Evolutionary conservation across 2,797 vertebrate species (phyloP).

Genomic region (Anguilla anguilla): DNA sequence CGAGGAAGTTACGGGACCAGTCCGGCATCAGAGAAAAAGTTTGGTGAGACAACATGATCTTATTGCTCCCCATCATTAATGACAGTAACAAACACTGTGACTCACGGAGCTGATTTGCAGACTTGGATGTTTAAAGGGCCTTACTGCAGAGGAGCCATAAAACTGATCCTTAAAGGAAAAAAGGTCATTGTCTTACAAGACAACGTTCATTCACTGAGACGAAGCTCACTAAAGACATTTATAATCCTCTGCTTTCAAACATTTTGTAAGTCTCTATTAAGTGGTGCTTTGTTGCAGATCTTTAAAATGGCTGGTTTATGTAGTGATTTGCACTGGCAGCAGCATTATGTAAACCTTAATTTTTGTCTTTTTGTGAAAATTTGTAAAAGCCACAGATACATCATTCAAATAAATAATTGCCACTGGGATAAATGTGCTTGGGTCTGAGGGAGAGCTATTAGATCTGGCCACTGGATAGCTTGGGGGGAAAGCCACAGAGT

Average conservation of each 20-base stretch:
- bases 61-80: conserved; percentile 17
- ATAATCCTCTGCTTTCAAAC: background rate
- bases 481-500: too few species aligned
- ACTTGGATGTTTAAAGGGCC: background rate
- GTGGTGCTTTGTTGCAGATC: too few species aligned
- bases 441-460: background rate
- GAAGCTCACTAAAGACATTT: background rate
- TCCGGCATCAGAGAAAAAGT: conserved; percentile 31
- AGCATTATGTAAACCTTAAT: background rate
- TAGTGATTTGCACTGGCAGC: background rate
- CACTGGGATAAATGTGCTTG: background rate
- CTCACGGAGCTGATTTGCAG: conserved; percentile 10
- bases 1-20: conserved; percentile 48
- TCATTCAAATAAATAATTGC: background rate
- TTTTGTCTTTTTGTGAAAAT: background rate
- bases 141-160: background rate
- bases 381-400: background rate
- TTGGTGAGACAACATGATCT: conserved; percentile 22
- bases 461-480: background rate
- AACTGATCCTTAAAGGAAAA: background rate
- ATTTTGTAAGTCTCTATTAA: background rate
- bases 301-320: too few species aligned
- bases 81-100: conserved; percentile 15
- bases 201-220: background rate
- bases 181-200: background rate